Percentiles rank a stretch among this genome's conserved stretches.
Evolutionary conservation across 2,888 invertebrate species (phyloP).

Genomic region (Cheilosia grossa): DNA sequence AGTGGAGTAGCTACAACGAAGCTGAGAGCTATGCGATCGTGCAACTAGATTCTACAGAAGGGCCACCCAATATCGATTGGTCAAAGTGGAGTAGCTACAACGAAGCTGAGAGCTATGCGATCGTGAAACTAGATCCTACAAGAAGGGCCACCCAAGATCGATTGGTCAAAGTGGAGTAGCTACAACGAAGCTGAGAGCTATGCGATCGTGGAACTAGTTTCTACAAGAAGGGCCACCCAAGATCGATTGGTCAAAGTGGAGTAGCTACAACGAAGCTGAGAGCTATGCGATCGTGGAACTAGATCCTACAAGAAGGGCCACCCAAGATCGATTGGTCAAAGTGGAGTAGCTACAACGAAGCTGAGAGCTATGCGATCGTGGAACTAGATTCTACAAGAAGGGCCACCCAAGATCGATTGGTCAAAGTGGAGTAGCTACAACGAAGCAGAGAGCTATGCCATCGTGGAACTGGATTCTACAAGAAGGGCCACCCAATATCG

Average conservation of each 20-base stretch:
- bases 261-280: background rate
- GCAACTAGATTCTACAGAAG: background rate
- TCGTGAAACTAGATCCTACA: background rate
- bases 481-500: too few species aligned
- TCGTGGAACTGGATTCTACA: too few species aligned
- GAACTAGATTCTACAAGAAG: background rate
- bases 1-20: background rate
- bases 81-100: background rate
- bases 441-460: background rate
- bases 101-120: background rate
- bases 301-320: background rate
- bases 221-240: background rate
- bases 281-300: background rate
- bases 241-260: background rate
- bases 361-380: background rate
- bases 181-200: background rate
- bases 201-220: background rate
- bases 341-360: background rate
- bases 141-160: background rate
- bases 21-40: background rate
- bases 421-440: background rate
- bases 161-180: background rate
- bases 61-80: background rate
- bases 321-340: background rate
- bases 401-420: background rate